Conservation (phyloP, 1,140 invertebrate species). For the Caenorhabditis brenneri region DNA sequence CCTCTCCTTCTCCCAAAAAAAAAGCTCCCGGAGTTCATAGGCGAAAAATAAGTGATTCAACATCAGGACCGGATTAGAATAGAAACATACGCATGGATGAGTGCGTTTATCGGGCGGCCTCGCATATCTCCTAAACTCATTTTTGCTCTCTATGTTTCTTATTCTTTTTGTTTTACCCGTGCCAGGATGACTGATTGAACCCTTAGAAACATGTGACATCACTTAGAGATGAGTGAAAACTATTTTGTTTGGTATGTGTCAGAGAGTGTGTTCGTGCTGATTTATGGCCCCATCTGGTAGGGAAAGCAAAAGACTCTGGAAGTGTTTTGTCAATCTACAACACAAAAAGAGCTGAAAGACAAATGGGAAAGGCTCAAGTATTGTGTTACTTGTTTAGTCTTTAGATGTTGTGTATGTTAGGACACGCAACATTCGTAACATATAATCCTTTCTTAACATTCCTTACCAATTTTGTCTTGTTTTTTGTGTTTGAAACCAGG, state of each 20-base stretch:
- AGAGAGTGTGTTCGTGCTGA: slow-evolving; percentile 2
- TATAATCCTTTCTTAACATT: slow-evolving; percentile 7
- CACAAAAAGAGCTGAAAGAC: slow-evolving; percentile 29
- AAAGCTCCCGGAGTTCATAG: not conserved
- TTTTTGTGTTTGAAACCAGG: not conserved
- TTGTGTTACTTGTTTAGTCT: slow-evolving; percentile 30
- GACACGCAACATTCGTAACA: slow-evolving; percentile 11
- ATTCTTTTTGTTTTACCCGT: not conserved
- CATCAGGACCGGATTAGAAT: slow-evolving; percentile 20
- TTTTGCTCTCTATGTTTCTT: not conserved
- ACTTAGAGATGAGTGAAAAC: not conserved
- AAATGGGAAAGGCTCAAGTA: slow-evolving; percentile 19
- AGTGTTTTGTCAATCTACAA: slow-evolving; percentile 1
- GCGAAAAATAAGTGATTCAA: slow-evolving; percentile 30
- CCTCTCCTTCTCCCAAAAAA: not conserved
- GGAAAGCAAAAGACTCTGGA: not conserved
- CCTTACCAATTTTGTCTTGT: not conserved
- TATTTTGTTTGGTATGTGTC: not conserved
- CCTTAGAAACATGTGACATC: not conserved
- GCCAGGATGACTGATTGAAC: not conserved
- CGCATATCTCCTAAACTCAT: not conserved
- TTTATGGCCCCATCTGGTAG: slow-evolving; percentile 34
- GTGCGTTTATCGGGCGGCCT: not conserved
- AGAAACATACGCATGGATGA: slow-evolving; percentile 13
- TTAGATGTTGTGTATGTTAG: not conserved